These are phyloP conservation scores for Galemys pyrenaicus DNA, from an alignment of 2,113 vertebrate genomes.

Conservation along the genomic window DNA sequence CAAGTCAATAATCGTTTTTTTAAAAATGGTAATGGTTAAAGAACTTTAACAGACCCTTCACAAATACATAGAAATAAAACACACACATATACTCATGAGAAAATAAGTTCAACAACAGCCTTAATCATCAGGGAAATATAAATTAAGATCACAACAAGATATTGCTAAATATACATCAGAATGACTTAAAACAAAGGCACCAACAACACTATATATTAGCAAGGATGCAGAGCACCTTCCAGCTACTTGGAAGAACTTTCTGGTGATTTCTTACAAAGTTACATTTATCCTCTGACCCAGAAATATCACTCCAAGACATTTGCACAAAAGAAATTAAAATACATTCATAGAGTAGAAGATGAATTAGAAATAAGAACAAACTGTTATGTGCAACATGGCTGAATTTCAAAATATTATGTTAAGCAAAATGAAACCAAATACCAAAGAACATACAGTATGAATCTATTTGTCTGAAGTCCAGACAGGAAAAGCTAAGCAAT, in stretches of 20 bases:
- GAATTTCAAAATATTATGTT: neutral
- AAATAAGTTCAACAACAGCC: neutral
- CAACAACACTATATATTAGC: neutral
- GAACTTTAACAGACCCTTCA: neutral
- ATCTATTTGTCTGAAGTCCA: neutral
- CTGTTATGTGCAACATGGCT: neutral
- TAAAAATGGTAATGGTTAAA: neutral
- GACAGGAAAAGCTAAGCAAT: neutral
- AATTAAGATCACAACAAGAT: neutral
- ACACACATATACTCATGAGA: neutral
- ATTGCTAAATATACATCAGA: neutral
- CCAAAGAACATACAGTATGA: neutral
- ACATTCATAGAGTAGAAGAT: neutral
- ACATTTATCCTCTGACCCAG: neutral
- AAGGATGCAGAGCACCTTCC: neutral
- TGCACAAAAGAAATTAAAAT: slow-evolving; percentile 1
- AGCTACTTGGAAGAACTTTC: neutral
- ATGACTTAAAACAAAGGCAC: slow-evolving; percentile 12
- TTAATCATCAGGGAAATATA: neutral
- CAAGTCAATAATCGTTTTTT: neutral
- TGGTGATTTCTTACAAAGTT: neutral
- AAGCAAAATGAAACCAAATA: neutral
- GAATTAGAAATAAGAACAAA: slow-evolving; percentile 5
- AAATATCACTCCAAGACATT: neutral
- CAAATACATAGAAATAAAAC: neutral